A percentile compares a stretch with the other conserved stretches of the same genome.
Evolutionary conservation across 2,113 vertebrate genomes (phyloP).

Genomic region (Castor canadensis): DNA sequence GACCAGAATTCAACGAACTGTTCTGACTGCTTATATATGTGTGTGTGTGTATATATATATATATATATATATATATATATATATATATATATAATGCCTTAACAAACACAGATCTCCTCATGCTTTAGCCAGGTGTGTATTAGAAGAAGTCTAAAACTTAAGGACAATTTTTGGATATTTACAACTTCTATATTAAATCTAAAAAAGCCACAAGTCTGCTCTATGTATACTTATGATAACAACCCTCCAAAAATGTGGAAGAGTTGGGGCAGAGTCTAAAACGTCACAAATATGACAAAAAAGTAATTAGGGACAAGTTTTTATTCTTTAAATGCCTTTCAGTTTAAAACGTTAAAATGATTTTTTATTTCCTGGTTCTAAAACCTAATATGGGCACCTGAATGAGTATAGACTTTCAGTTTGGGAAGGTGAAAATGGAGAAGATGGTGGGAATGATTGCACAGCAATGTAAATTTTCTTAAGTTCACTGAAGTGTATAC

Average conservation of each 20-base stretch:
- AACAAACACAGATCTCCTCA: neutral
- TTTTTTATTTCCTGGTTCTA: neutral
- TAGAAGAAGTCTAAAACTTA: neutral
- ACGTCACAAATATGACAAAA: neutral
- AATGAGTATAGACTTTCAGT: neutral
- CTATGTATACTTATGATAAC: neutral
- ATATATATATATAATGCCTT: too few relatives aligned
- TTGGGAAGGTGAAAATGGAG: neutral
- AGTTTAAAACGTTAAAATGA: neutral
- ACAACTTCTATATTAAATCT: neutral
- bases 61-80: too few relatives aligned
- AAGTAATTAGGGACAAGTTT: too few relatives aligned
- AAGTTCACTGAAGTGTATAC: neutral
- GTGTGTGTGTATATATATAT: neutral
- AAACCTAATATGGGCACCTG: neutral
- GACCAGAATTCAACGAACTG: neutral
- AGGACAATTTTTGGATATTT: neutral
- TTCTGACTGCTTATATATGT: neutral
- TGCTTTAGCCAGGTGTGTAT: neutral
- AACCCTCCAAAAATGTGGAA: neutral
- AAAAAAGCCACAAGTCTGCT: neutral
- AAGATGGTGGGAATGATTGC: neutral
- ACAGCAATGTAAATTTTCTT: neutral
- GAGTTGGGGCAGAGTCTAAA: conserved; percentile 17
- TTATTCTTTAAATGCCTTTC: neutral